Conservation (phyloP, 1,140 invertebrate genomes). For the Panagrolaimus sp. region DNA sequence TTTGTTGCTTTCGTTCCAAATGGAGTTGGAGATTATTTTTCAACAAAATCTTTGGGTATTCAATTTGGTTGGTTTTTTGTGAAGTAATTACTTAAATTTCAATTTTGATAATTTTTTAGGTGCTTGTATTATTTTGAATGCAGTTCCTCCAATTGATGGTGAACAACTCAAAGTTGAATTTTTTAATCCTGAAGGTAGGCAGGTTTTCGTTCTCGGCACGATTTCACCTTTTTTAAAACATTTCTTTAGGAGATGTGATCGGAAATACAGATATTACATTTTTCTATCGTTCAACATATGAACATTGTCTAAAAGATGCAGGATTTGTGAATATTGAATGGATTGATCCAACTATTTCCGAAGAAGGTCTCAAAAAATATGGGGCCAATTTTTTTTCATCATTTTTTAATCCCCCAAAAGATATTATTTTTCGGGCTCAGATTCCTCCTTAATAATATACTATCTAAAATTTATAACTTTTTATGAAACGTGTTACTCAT, state of each 20-base stretch:
- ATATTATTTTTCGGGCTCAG: slow-evolving; percentile 18
- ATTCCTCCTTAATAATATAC: too few species aligned
- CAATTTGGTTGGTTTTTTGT: slow-evolving; percentile 17
- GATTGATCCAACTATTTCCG: slow-evolving; percentile 6
- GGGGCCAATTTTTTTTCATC: slow-evolving; percentile 5
- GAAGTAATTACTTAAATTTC: neutral
- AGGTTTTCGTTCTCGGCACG: neutral
- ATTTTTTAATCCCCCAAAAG: slow-evolving; percentile 19
- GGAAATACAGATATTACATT: slow-evolving; percentile 10
- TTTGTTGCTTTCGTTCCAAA: slow-evolving; percentile 21
- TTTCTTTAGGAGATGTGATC: neutral
- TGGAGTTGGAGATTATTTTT: slow-evolving; percentile 20
- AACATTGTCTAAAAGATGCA: slow-evolving; percentile 2
- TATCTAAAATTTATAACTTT: too few species aligned
- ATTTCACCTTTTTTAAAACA: neutral
- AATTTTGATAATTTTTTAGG: neutral
- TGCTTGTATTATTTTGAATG: slow-evolving; percentile 16
- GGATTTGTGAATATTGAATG: slow-evolving; percentile 14
- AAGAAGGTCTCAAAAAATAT: slow-evolving; percentile 12
- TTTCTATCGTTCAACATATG: slow-evolving; percentile 11
- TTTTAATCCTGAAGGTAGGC: slow-evolving; percentile 6
- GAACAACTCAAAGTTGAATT: slow-evolving; percentile 23
- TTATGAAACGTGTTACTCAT: too few species aligned
- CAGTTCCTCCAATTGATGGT: slow-evolving; percentile 21
- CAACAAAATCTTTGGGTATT: slow-evolving; percentile 9